These are phyloP conservation scores for Cacajao melanocephalus DNA, from an alignment of 2,797 vertebrate genomes.

Conservation along the genomic window DNA sequence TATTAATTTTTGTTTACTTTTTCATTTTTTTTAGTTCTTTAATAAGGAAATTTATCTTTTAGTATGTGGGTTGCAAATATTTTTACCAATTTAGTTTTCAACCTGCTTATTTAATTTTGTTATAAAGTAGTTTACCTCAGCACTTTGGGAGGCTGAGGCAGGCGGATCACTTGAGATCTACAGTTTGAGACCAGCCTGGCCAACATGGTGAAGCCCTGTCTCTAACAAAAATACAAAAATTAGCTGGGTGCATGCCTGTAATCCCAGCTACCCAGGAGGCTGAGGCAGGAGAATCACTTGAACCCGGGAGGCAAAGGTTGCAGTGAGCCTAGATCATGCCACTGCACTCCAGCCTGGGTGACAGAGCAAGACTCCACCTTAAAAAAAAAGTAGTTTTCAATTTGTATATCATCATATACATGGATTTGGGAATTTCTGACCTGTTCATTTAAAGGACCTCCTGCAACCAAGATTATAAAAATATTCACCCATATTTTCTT, in stretches of 20 bases:
- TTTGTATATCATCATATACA: neutral
- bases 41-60: neutral
- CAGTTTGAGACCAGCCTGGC: too few relatives aligned
- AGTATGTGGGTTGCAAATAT: neutral
- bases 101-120: neutral
- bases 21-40: neutral
- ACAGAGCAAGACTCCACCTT: too few relatives aligned
- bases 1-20: neutral
- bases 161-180: too few relatives aligned
- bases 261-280: too few relatives aligned
- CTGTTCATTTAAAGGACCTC: neutral
- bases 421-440: neutral
- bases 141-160: too few relatives aligned
- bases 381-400: neutral
- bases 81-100: constrained; percentile 7
- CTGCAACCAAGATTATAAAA: neutral
- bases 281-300: too few relatives aligned
- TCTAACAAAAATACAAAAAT: too few relatives aligned
- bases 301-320: too few relatives aligned
- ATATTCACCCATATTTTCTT: neutral
- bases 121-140: neutral
- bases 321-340: too few relatives aligned
- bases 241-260: too few relatives aligned
- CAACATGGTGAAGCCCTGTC: too few relatives aligned
- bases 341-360: too few relatives aligned